These are phyloP conservation scores for Mylabris phalerata DNA, from an alignment of 1,140 invertebrate species.

Conservation along the genomic window DNA sequence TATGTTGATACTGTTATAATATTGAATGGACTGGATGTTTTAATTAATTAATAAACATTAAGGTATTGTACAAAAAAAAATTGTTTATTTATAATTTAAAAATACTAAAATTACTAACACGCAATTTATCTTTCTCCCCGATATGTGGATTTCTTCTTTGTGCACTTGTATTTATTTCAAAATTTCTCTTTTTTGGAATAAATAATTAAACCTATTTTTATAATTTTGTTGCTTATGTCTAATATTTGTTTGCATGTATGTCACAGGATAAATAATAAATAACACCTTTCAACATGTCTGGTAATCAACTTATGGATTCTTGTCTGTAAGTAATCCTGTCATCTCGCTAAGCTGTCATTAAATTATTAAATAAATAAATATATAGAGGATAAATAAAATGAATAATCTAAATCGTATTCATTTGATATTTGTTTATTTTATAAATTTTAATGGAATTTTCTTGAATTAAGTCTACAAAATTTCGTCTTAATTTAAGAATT, in stretches of 20 bases:
- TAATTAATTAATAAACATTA: too few species aligned
- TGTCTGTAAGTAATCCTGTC: slow-evolving; percentile 40
- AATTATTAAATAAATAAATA: too few species aligned
- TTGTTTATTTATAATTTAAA: background rate
- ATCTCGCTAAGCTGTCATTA: too few species aligned
- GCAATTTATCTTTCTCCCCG: background rate
- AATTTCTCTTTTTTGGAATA: slow-evolving; percentile 17
- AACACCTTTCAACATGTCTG: slow-evolving; percentile 39
- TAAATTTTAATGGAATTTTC: too few species aligned
- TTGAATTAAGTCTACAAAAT: background rate
- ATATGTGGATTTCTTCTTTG: background rate
- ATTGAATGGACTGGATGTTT: too few species aligned
- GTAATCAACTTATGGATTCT: slow-evolving; percentile 43
- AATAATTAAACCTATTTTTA: slow-evolving; percentile 6
- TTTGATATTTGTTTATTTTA: too few species aligned
- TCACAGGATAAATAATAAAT: slow-evolving; percentile 32
- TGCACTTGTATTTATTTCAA: background rate
- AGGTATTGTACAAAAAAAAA: too few species aligned
- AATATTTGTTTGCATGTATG: slow-evolving; percentile 40
- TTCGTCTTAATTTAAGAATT: slow-evolving; percentile 4
- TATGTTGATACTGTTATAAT: too few species aligned
- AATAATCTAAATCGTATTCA: too few species aligned
- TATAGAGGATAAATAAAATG: too few species aligned
- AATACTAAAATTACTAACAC: background rate
- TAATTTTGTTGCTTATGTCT: slow-evolving; percentile 29